Evolutionary conservation across 2,888 invertebrate genomes (phyloP), one percentile per base, ranked within the genome.

Genomic region (Chaitophorus viminalis): DNA sequence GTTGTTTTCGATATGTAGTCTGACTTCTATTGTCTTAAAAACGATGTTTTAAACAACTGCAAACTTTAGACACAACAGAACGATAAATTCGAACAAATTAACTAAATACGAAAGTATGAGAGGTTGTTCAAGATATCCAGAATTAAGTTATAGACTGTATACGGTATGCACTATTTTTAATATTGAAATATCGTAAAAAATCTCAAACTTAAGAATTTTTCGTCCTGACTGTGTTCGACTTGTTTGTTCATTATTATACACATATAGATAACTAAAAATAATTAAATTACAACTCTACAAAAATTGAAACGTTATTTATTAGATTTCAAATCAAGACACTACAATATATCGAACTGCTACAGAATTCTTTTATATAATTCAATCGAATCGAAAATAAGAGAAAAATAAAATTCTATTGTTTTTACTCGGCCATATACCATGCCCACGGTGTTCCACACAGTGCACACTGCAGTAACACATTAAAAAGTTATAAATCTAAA

Each of bases 21-120:
- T 29, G 74, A 31, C 75, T 46, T 33, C 68, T 65, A n/a, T 68
- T 68, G 84, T 77, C 17, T 77, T 52, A 18, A 77, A 83, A 84
- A 76, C 65, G 46, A 17, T 65, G 76, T 83, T 83, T 83, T 65
- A 46, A 77, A 85, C 76, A 52, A 68, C n/a, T n/a, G n/a, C 46
- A 68, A 85, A 85, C 76, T 85, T 85, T 25, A 11, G 33, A 33
- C 46, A 68, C 65, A 77, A 85, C 39, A 85, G 68, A 68, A 75
- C 84, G 18, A 76, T 84, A 84, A 46, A 84, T 76, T 84, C 46
- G 31, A 31, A n/a, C 33, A 76, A 85, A 68, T 33, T 68, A 46
- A 21, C 70, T 39, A 29, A 70, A 70, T 70, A n/a, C 11, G n/a
- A 68, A 25, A 68, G 18, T 33, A 74, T 31, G 33, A 46, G 46